phyloP scores from a whole-genome alignment of 2,797 vertebrate genomes.

The Spinus olivaceus region DNA sequence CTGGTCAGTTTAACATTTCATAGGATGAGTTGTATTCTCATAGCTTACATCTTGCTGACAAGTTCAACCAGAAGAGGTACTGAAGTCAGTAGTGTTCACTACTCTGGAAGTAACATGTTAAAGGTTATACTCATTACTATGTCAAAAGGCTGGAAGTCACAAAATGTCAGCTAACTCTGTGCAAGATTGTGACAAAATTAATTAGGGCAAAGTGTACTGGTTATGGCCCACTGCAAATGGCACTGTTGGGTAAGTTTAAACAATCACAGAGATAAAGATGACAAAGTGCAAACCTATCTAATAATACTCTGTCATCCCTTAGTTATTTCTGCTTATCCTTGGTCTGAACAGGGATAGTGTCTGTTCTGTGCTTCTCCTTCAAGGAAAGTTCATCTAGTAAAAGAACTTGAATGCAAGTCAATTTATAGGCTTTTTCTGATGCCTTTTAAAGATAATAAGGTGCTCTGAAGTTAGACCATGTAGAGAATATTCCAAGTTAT shows the following conservation, averaged over 20 bases:
- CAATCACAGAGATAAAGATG: background rate
- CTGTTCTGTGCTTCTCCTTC: background rate
- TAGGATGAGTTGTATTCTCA: background rate
- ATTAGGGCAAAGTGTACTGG: background rate
- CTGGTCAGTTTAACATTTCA: background rate
- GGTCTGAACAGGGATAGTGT: background rate
- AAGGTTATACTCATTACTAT: constrained; percentile 46
- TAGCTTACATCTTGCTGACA: background rate
- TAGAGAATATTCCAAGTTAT: background rate
- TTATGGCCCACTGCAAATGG: background rate
- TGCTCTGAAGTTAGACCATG: background rate
- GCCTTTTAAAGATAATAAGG: background rate
- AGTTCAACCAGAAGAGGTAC: background rate
- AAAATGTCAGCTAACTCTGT: constrained; percentile 14
- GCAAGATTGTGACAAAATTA: constrained; percentile 37
- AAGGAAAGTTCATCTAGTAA: background rate
- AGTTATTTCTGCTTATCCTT: background rate
- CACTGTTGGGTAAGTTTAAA: background rate
- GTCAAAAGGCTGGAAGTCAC: constrained; percentile 29
- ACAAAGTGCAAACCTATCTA: background rate
- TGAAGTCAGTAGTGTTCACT: background rate
- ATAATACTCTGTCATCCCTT: background rate
- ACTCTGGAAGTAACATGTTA: constrained; percentile 14
- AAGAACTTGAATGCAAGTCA: background rate
- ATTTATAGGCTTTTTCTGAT: background rate